A percentile compares a stretch with the other conserved stretches of the same genome.
Conservation (phyloP, 2,113 vertebrate genomes). For the Ascaphus truei region DNA sequence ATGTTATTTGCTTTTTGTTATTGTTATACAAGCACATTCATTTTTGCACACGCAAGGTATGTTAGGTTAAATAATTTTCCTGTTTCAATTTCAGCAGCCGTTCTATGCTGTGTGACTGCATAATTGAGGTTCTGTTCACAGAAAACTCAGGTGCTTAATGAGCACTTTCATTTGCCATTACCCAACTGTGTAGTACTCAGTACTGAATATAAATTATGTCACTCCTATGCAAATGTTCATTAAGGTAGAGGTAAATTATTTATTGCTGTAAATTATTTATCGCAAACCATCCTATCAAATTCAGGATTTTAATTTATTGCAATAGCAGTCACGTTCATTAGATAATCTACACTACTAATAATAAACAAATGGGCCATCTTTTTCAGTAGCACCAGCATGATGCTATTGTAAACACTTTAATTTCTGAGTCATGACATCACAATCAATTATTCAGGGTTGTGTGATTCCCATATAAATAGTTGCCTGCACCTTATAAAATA, state of each 20-base stretch:
- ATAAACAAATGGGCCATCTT: too few relatives aligned
- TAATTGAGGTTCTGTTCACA: conserved; percentile 18
- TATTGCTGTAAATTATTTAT: neutral
- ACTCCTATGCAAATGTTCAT: conserved; percentile 10
- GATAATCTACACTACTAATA: too few relatives aligned
- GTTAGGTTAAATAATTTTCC: neutral
- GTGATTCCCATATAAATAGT: too few relatives aligned
- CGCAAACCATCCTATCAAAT: neutral
- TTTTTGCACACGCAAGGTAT: neutral
- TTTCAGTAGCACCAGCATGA: too few relatives aligned
- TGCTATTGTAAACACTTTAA: too few relatives aligned
- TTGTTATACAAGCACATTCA: neutral
- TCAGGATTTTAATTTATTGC: neutral
- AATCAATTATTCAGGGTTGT: too few relatives aligned
- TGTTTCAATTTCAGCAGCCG: neutral
- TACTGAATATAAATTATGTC: conserved; percentile 14
- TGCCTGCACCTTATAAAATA: too few relatives aligned
- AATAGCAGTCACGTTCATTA: too few relatives aligned
- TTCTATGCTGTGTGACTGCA: neutral
- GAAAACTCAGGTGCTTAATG: conserved; percentile 27
- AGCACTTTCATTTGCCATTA: conserved; percentile 29
- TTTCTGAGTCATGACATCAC: too few relatives aligned
- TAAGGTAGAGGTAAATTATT: neutral
- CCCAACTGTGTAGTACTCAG: neutral
- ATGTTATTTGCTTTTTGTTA: too few relatives aligned